A percentile compares a stretch with the other conserved stretches of the same genome.
Conservation (phyloP, 1,140 invertebrate species). For the Sarcophaga peregrina region DNA sequence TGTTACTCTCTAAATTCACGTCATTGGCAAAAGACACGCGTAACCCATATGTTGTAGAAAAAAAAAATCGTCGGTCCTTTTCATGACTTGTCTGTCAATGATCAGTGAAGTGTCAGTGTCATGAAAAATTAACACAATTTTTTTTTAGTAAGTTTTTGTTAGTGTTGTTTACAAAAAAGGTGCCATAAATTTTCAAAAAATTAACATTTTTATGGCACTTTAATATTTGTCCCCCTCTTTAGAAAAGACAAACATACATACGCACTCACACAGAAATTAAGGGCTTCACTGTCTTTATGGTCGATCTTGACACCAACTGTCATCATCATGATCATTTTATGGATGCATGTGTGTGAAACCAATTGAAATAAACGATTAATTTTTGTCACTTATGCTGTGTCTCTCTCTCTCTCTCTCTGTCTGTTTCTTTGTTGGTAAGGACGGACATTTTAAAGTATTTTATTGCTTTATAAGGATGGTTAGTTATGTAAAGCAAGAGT, state of each 20-base stretch:
- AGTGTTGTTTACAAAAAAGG: background rate
- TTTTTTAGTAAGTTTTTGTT: background rate
- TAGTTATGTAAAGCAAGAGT: too few species aligned
- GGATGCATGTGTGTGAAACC: background rate
- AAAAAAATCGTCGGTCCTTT: background rate
- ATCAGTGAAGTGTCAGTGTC: constrained; percentile 15
- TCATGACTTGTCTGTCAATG: background rate
- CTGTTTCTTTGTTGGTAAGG: too few species aligned
- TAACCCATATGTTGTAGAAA: constrained; percentile 9
- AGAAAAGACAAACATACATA: too few species aligned
- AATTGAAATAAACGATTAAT: background rate
- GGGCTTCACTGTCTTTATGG: background rate
- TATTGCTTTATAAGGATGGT: too few species aligned
- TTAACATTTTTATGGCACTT: constrained; percentile 22
- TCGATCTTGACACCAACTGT: constrained; percentile 7
- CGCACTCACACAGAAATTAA: too few species aligned
- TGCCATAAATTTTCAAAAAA: background rate
- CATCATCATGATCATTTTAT: background rate
- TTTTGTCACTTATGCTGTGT: background rate
- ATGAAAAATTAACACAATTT: background rate
- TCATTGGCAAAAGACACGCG: background rate
- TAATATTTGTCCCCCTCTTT: background rate
- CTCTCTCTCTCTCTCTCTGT: too few species aligned
- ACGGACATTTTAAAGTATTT: too few species aligned
- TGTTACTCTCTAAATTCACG: background rate